Conservation (phyloP, 2,888 invertebrate genomes). For the Arctia plantaginis region DNA sequence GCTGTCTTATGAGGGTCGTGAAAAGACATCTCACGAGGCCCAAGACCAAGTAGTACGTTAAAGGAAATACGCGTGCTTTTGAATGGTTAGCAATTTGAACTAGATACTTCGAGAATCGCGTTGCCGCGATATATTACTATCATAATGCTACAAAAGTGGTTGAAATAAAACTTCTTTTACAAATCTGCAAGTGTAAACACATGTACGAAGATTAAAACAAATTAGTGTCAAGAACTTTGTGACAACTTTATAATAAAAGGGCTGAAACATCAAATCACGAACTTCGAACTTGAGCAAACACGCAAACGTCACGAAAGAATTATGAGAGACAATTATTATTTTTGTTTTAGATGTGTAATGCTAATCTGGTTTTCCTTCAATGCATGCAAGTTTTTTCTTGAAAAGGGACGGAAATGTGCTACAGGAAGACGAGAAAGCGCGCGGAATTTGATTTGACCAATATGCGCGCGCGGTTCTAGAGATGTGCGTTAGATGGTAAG, state of each 20-base stretch:
- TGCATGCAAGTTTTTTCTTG: not conserved
- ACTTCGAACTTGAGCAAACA: not conserved
- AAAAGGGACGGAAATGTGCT: not conserved
- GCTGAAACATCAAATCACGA: not conserved
- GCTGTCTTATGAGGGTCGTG: no score
- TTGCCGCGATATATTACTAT: not conserved
- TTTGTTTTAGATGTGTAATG: no score
- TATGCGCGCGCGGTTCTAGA: no score
- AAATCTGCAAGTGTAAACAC: not conserved
- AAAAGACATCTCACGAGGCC: no score
- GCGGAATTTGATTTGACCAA: no score
- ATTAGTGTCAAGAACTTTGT: not conserved
- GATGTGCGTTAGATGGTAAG: no score
- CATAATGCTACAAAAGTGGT: not conserved
- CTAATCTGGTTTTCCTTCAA: no score
- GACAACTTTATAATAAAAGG: not conserved
- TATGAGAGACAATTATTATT: constrained; percentile 7
- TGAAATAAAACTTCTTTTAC: not conserved
- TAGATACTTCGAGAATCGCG: not conserved
- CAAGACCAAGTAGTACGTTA: no score
- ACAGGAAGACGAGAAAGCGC: no score
- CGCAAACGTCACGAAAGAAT: constrained; percentile 1
- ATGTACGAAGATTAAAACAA: not conserved
- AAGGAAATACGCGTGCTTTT: no score
- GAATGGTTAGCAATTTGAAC: no score